A percentile compares a stretch with the other conserved stretches of the same genome.
Conservation (phyloP, 1,140 invertebrate genomes). For the Rhysida immarginata region DNA sequence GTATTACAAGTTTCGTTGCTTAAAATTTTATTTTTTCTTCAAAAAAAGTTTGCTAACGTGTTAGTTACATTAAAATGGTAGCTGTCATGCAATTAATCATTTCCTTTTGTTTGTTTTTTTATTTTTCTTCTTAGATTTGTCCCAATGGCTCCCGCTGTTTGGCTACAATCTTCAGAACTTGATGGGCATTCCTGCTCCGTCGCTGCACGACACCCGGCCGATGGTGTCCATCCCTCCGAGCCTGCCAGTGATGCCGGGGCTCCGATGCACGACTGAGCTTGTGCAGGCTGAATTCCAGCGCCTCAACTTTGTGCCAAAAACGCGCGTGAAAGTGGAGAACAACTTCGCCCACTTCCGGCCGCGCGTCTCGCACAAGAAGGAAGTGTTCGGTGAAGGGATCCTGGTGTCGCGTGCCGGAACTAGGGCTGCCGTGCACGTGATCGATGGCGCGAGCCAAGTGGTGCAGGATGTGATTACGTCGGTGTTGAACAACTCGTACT, state of each 20-base stretch:
- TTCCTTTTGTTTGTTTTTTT: background rate
- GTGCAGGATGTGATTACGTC: slow-evolving; percentile 82
- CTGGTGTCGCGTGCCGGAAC: slow-evolving; percentile 59
- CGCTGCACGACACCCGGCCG: slow-evolving; percentile 19
- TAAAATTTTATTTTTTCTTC: background rate
- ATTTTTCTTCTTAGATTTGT: slow-evolving; percentile 40
- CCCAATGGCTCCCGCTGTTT: slow-evolving; percentile 69
- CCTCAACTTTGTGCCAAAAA: slow-evolving; percentile 64
- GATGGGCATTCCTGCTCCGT: slow-evolving; percentile 40
- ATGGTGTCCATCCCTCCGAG: slow-evolving; percentile 13
- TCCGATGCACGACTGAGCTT: slow-evolving; percentile 72
- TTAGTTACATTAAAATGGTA: background rate
- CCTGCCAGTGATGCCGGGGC: slow-evolving; percentile 60
- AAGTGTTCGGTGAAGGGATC: slow-evolving; percentile 78
- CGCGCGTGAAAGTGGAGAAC: slow-evolving; percentile 60
- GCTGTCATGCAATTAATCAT: background rate
- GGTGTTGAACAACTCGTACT: slow-evolving; percentile 82
- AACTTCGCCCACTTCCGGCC: slow-evolving; percentile 58
- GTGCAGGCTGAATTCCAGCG: slow-evolving; percentile 62
- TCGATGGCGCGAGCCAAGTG: slow-evolving; percentile 41
- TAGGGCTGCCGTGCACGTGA: slow-evolving; percentile 46
- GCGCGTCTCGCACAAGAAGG: slow-evolving; percentile 59
- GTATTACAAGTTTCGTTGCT: too few species aligned
- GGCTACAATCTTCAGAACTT: slow-evolving; percentile 73
- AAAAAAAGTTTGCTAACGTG: background rate